phyloP scores from a whole-genome alignment of 2,888 invertebrate genomes.

The Dryadula phaetusa region DNA sequence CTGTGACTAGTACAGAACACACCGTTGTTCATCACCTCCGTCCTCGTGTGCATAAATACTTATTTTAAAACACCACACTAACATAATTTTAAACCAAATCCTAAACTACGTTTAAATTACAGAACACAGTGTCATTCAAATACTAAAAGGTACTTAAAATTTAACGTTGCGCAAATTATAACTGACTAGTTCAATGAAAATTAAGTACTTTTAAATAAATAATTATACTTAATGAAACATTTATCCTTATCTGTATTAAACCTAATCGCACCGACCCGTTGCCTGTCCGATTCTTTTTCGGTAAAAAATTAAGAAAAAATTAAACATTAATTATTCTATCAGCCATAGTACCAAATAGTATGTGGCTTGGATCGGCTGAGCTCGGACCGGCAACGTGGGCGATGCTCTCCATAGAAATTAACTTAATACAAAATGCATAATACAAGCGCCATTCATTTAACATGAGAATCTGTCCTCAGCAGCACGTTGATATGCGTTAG shows the following conservation, averaged over 20 bases:
- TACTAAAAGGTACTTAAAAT: slow-evolving; percentile 77
- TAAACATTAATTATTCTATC: slow-evolving; percentile 22
- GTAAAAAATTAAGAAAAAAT: slow-evolving; percentile 22
- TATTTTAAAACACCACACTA: slow-evolving; percentile 81
- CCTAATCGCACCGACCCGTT: slow-evolving; percentile 36
- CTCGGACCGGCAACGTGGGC: slow-evolving; percentile 28
- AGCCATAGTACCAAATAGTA: slow-evolving; percentile 10
- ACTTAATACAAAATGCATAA: slow-evolving; percentile 75
- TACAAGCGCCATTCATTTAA: slow-evolving; percentile 64
- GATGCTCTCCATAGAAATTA: slow-evolving; percentile 58
- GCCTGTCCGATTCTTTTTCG: slow-evolving; percentile 28
- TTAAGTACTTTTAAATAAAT: slow-evolving; percentile 85
- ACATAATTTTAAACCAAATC: slow-evolving; percentile 80
- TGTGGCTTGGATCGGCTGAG: slow-evolving; percentile 21
- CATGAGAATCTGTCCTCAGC: slow-evolving; percentile 65
- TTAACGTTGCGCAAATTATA: slow-evolving; percentile 84
- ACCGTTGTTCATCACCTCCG: slow-evolving; percentile 66
- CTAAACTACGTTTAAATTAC: slow-evolving; percentile 80
- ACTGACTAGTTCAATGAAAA: slow-evolving; percentile 84
- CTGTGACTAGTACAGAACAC: slow-evolving; percentile 80
- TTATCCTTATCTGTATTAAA: slow-evolving; percentile 76
- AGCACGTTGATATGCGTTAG: slow-evolving; percentile 76
- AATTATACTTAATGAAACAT: slow-evolving; percentile 79
- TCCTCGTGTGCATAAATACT: slow-evolving; percentile 66
- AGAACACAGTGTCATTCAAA: slow-evolving; percentile 77